phyloP scores from a whole-genome alignment of 2,113 vertebrate species.

The Amia ocellicauda region DNA sequence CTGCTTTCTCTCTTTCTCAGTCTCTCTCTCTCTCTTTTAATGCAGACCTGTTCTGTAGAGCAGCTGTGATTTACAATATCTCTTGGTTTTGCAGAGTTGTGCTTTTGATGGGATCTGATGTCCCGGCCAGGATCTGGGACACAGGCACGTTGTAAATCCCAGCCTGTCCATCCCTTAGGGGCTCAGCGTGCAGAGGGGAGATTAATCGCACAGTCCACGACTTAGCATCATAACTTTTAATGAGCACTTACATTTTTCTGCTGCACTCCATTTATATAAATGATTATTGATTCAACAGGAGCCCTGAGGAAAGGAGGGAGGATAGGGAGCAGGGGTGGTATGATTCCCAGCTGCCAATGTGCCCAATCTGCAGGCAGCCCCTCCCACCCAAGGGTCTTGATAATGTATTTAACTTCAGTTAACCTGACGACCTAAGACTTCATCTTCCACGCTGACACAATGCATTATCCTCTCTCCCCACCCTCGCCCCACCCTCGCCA shows the following conservation, averaged over 20 bases:
- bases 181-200: neutral
- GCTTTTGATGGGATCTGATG: neutral
- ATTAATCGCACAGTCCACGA: slow-evolving; percentile 15
- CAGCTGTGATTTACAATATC: slow-evolving; percentile 5
- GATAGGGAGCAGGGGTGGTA: slow-evolving; percentile 8
- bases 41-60: slow-evolving; percentile 28
- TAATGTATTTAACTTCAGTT: no score
- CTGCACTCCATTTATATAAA: slow-evolving; percentile 36
- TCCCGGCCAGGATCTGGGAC: neutral
- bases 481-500: neutral
- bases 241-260: slow-evolving; percentile 30
- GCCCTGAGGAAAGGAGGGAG: neutral
- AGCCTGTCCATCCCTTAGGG: neutral
- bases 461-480: neutral
- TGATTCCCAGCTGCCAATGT: neutral
- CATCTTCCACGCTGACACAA: neutral
- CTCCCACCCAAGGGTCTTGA: no score
- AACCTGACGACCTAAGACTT: no score
- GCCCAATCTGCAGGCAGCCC: neutral
- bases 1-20: slow-evolving; percentile 14
- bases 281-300: slow-evolving; percentile 37
- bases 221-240: slow-evolving; percentile 39
- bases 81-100: neutral
- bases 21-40: slow-evolving; percentile 30
- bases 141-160: neutral